Percentiles rank a stretch among this genome's conserved stretches.
phyloP scores from a whole-genome alignment of 2,113 vertebrate genomes.

The Gulo gulo region DNA sequence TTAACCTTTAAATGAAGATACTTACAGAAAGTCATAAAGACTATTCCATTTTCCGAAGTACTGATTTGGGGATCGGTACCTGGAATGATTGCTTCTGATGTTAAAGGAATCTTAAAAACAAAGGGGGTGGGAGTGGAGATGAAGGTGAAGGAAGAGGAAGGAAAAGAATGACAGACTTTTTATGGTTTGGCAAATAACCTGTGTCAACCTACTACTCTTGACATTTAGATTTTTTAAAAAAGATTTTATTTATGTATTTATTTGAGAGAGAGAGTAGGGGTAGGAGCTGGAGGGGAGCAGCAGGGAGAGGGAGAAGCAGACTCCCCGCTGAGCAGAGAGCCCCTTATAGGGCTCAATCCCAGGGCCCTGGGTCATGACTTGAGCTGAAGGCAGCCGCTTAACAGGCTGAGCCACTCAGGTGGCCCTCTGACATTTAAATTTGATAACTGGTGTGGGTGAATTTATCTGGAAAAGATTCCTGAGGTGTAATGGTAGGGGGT shows the following conservation, averaged over 20 bases:
- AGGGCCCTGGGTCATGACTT: not conserved
- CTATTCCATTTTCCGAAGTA: not conserved
- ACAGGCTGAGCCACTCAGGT: not conserved
- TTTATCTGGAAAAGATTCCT: not conserved
- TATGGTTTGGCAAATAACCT: slow-evolving; percentile 10
- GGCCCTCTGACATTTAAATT: not conserved
- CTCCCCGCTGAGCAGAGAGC: not conserved
- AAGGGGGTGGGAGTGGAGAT: not conserved
- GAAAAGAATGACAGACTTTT: not conserved
- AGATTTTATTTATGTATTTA: not conserved
- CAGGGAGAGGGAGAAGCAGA: not conserved
- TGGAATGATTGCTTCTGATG: slow-evolving; percentile 10
- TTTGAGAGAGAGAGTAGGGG: not conserved
- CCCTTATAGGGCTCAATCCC: not conserved
- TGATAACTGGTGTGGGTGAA: slow-evolving; percentile 17
- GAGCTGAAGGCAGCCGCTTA: not conserved
- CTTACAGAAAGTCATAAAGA: not conserved
- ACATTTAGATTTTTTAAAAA: not conserved
- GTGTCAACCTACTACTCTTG: slow-evolving; percentile 8
- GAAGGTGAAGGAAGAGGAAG: not conserved
- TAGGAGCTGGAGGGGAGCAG: not conserved
- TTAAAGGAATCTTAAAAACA: slow-evolving; percentile 16
- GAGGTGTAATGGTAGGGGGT: not conserved
- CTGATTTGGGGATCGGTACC: not conserved
- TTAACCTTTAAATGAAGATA: slow-evolving; percentile 50